phyloP scores from a whole-genome alignment of 2,797 vertebrate species.

The Manis pentadactyla region DNA sequence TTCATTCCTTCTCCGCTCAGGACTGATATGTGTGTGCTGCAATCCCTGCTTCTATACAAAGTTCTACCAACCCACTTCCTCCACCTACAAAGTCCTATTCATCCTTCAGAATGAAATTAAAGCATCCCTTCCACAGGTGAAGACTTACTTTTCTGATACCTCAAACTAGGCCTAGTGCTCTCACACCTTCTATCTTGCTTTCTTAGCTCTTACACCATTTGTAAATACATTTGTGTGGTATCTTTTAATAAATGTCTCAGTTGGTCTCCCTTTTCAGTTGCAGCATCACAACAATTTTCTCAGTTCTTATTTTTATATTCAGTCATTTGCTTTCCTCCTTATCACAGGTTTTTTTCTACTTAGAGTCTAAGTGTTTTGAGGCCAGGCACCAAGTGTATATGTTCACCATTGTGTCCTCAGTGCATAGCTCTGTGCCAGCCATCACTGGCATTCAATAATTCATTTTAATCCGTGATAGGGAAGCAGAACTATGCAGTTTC shows the following conservation, averaged over 20 bases:
- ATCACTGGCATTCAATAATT: background rate
- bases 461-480: background rate
- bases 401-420: background rate
- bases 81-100: background rate
- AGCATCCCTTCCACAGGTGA: background rate
- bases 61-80: background rate
- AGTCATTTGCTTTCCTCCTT: slow-evolving; percentile 9
- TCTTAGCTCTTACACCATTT: background rate
- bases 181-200: background rate
- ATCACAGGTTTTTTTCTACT: background rate
- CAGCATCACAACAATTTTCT: background rate
- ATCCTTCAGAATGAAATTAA: background rate
- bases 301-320: slow-evolving; percentile 35
- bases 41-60: background rate
- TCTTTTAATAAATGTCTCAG: background rate
- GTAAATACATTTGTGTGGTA: background rate
- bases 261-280: background rate
- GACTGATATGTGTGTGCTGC: background rate
- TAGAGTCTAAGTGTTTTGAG: background rate
- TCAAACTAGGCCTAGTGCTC: background rate
- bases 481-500: background rate
- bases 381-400: background rate
- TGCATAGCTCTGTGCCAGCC: background rate
- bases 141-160: background rate
- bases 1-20: background rate